These are phyloP conservation scores for Gorsachius magnificus DNA, from an alignment of 2,797 vertebrate species.

Conservation along the genomic window DNA sequence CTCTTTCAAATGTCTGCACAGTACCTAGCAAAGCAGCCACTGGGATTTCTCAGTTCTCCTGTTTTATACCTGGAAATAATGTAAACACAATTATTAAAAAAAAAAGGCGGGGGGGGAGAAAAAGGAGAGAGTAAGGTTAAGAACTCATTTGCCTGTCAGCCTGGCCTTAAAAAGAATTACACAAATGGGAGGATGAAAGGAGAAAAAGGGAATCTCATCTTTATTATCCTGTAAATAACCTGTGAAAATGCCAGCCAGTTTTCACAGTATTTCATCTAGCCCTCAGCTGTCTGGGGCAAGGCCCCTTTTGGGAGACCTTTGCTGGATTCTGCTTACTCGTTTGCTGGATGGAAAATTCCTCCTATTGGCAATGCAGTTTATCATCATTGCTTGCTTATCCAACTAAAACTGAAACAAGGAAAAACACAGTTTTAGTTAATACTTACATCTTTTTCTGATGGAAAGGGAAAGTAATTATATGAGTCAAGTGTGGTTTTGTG, in stretches of 20 bases:
- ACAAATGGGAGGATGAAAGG: neutral
- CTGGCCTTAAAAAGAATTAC: neutral
- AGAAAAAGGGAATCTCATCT: neutral
- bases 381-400: neutral
- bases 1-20: neutral
- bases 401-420: neutral
- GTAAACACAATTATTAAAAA: neutral
- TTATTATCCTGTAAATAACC: neutral
- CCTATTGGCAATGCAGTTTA: neutral
- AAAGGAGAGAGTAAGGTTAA: neutral
- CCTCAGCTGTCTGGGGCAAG: neutral
- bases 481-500: neutral
- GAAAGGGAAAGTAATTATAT: neutral
- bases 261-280: neutral
- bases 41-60: neutral
- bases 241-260: neutral
- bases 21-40: neutral
- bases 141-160: neutral
- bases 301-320: neutral
- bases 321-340: neutral
- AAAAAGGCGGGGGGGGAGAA: fast-evolving
- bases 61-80: neutral
- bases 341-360: neutral
- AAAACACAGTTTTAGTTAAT: neutral
- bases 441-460: neutral